Conservation (phyloP, 2,888 invertebrate genomes). For the Mythimna albipuncta region DNA sequence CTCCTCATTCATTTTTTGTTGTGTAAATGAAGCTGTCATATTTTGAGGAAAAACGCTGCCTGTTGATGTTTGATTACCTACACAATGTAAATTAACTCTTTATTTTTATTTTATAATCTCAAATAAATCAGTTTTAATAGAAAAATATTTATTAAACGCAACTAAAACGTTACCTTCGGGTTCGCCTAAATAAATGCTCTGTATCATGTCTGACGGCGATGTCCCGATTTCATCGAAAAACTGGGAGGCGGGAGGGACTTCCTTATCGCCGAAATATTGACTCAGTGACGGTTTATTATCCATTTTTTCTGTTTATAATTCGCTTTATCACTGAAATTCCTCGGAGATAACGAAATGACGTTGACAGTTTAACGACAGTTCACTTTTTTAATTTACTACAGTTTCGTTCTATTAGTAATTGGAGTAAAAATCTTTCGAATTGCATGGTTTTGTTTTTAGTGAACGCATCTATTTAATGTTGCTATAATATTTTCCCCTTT, state of each 20-base stretch:
- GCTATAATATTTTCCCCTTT: not conserved
- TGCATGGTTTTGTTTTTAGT: no score
- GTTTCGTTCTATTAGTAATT: no score
- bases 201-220: slow-evolving; percentile 87
- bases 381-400: no score
- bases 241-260: slow-evolving; percentile 84
- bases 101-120: not conserved
- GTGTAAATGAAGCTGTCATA: slow-evolving; percentile 78
- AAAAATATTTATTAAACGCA: slow-evolving; percentile 28
- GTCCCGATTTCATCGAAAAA: slow-evolving; percentile 89
- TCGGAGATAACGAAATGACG: slow-evolving; percentile 45
- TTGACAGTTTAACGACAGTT: slow-evolving; percentile 5
- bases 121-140: not conserved
- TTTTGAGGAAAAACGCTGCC: slow-evolving; percentile 75
- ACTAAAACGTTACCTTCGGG: slow-evolving; percentile 73
- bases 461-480: slow-evolving; percentile 17
- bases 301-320: slow-evolving; percentile 73
- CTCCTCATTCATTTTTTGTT: slow-evolving; percentile 76
- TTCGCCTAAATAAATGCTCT: slow-evolving; percentile 86
- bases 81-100: slow-evolving; percentile 36
- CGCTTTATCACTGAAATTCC: slow-evolving; percentile 37
- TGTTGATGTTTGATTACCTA: slow-evolving; percentile 71
- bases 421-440: no score
- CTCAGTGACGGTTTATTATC: slow-evolving; percentile 90
- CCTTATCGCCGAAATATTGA: slow-evolving; percentile 89